phyloP scores from a whole-genome alignment of 2,888 invertebrate species.

The Slavum lentiscoides region DNA sequence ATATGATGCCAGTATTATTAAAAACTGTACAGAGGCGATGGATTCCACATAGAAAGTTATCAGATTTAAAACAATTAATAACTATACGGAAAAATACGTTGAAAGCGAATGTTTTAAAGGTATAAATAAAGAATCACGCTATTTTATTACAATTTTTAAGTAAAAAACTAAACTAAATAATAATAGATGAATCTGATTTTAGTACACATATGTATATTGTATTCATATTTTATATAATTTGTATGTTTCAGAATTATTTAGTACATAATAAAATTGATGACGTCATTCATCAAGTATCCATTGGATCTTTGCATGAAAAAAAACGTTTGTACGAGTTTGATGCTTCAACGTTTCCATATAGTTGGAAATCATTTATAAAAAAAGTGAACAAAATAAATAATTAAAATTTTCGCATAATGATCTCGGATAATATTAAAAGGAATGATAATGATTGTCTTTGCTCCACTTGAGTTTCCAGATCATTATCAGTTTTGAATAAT shows the following conservation, averaged over 20 bases:
- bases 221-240: not conserved
- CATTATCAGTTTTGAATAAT: no score
- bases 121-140: not conserved
- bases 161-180: no score
- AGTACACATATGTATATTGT: not conserved
- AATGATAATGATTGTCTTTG: no score
- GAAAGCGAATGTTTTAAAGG: not conserved
- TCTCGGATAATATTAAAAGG: no score
- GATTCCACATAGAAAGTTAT: constrained; percentile 24
- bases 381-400: not conserved
- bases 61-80: not conserved
- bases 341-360: constrained; percentile 4
- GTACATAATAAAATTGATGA: constrained; percentile 10
- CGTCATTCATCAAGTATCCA: not conserved
- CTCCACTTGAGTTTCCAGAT: no score
- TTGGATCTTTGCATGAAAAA: not conserved
- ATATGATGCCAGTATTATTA: constrained; percentile 22
- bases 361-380: constrained; percentile 16
- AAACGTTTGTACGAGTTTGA: constrained; percentile 22
- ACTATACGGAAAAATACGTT: not conserved
- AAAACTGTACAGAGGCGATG: constrained; percentile 27
- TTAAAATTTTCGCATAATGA: no score
- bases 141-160: no score
- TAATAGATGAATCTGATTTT: not conserved
- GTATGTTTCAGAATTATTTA: constrained; percentile 26